Conservation (phyloP, 2,797 vertebrate species). For the Channa striata region DNA sequence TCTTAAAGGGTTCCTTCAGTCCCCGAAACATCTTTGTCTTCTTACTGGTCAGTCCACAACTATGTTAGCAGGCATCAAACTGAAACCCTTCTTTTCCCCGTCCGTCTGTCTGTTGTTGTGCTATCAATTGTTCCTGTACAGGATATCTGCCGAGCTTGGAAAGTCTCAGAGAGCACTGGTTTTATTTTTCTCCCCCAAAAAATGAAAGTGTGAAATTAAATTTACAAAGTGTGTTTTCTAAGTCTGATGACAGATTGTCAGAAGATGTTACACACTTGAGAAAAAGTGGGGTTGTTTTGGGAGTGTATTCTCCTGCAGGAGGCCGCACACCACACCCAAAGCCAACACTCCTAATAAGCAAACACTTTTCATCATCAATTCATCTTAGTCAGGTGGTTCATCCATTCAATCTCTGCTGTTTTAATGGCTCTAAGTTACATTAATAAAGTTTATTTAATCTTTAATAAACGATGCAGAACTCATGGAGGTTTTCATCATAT, state of each 20-base stretch:
- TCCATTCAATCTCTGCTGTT: neutral
- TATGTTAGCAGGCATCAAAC: neutral
- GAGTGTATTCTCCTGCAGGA: neutral
- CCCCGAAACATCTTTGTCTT: neutral
- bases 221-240: too few species aligned
- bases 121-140: neutral
- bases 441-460: neutral
- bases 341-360: too few species aligned
- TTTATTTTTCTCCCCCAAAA: too few species aligned
- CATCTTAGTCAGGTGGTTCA: neutral
- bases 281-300: neutral
- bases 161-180: neutral
- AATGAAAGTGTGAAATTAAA: too few species aligned
- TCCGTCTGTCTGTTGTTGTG: neutral
- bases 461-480: neutral
- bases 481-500: neutral
- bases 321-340: too few species aligned
- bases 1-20: neutral
- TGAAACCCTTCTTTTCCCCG: neutral
- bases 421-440: neutral
- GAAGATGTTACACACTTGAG: too few species aligned
- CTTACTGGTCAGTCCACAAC: neutral
- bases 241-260: too few species aligned
- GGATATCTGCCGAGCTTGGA: neutral
- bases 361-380: too few species aligned